phyloP scores from a whole-genome alignment of 2,888 invertebrate genomes.

The Dicyrtoma fusca region DNA sequence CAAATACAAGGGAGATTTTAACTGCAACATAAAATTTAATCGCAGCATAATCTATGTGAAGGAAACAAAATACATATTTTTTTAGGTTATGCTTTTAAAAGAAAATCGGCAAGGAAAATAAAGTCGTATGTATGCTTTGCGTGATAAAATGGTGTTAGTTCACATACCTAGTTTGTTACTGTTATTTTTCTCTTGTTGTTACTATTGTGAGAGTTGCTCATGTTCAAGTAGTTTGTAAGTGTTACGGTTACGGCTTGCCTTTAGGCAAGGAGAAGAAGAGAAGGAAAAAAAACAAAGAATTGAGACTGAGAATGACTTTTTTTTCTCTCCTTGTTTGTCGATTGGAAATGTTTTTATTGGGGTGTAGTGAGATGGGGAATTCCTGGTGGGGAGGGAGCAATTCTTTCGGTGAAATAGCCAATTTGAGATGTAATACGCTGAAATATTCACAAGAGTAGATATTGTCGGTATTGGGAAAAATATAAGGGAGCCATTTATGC shows the following conservation, averaged over 20 bases:
- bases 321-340: conserved; percentile 26
- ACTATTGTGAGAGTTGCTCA: not conserved
- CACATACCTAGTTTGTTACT: conserved; percentile 9
- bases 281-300: conserved; percentile 7
- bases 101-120: not conserved
- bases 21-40: too few relatives aligned
- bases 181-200: conserved; percentile 10
- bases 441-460: conserved; percentile 43
- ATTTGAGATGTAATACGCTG: conserved; percentile 46
- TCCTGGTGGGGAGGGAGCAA: conserved; percentile 39
- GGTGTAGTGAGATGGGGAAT: conserved; percentile 36
- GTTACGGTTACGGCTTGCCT: too few relatives aligned
- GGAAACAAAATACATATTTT: too few relatives aligned
- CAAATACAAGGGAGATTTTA: too few relatives aligned
- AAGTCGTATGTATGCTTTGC: conserved; percentile 11
- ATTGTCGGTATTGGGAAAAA: conserved; percentile 42
- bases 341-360: conserved; percentile 40
- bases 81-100: not conserved
- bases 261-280: not conserved
- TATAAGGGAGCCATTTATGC: conserved; percentile 41
- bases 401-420: conserved; percentile 46
- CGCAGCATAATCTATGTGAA: too few relatives aligned
- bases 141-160: conserved; percentile 20
- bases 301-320: conserved; percentile 29
- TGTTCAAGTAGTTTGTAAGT: too few relatives aligned